These are phyloP conservation scores for Calliopsis andreniformis DNA, from an alignment of 1,140 invertebrate species.

Conservation along the genomic window DNA sequence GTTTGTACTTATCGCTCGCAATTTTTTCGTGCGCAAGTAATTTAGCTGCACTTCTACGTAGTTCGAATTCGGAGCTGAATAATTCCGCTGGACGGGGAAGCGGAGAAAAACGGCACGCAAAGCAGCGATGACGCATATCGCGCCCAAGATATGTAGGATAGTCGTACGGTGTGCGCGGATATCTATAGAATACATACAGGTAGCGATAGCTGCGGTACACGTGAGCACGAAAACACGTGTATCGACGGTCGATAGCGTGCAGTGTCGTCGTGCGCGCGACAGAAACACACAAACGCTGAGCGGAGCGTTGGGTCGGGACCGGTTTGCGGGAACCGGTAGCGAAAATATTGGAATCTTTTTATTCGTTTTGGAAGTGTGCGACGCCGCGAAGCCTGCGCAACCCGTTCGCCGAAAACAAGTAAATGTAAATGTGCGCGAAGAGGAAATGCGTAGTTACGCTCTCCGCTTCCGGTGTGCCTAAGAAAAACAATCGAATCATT, in stretches of 20 bases:
- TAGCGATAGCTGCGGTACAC: slow-evolving; percentile 18
- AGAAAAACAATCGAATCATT: no score
- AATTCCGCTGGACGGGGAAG: not conserved
- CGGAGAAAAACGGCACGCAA: not conserved
- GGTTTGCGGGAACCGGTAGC: not conserved
- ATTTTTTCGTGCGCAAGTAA: no score
- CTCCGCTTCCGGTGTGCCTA: not conserved
- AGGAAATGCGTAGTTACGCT: not conserved
- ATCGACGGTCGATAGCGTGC: slow-evolving; percentile 1
- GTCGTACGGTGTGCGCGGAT: not conserved
- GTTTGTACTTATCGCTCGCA: no score
- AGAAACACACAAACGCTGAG: not conserved
- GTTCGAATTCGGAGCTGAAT: not conserved
- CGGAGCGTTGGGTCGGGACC: not conserved
- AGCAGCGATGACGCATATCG: slow-evolving; percentile 32
- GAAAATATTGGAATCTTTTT: slow-evolving; percentile 8
- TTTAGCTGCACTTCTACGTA: not conserved
- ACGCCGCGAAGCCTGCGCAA: no score
- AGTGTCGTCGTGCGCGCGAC: not conserved
- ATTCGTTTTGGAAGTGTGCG: no score
- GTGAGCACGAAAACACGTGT: slow-evolving; percentile 39
- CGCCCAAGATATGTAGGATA: not conserved
- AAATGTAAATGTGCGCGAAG: not conserved
- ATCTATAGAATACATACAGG: slow-evolving; percentile 8
- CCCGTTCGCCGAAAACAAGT: no score